phyloP scores from a whole-genome alignment of 2,888 invertebrate genomes.

The Polymixis lichenea region DNA sequence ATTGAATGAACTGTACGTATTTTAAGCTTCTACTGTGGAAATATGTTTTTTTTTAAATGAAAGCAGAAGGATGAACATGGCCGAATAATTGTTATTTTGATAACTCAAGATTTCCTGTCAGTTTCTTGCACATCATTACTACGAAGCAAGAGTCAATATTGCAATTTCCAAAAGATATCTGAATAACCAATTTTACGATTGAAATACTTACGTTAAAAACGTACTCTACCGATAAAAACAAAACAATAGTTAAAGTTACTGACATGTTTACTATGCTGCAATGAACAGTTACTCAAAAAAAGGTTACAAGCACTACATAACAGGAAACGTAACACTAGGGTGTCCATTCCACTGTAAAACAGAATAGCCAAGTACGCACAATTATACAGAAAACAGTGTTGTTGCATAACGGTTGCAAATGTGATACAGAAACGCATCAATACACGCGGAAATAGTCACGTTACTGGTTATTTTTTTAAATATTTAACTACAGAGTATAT shows the following conservation, averaged over 20 bases:
- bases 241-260: background rate
- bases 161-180: background rate
- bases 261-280: conserved; percentile 17
- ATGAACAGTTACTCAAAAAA: conserved; percentile 52
- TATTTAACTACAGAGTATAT: conserved; percentile 27
- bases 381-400: conserved; percentile 58
- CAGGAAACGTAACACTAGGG: conserved; percentile 60
- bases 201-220: background rate
- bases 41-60: background rate
- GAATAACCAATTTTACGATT: background rate
- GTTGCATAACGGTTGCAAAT: conserved; percentile 61
- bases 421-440: conserved; percentile 60
- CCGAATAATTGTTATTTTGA: background rate
- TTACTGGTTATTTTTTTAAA: conserved; percentile 52
- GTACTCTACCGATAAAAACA: conserved; percentile 11
- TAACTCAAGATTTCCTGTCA: background rate
- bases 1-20: conserved; percentile 10
- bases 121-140: background rate
- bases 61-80: background rate
- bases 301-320: conserved; percentile 39
- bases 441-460: conserved; percentile 55
- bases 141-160: background rate
- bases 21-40: background rate
- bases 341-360: conserved; percentile 63
- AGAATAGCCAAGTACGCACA: conserved; percentile 55